Conservation (phyloP, 2,797 vertebrate species). For the Phaenicophaeus curvirostris region DNA sequence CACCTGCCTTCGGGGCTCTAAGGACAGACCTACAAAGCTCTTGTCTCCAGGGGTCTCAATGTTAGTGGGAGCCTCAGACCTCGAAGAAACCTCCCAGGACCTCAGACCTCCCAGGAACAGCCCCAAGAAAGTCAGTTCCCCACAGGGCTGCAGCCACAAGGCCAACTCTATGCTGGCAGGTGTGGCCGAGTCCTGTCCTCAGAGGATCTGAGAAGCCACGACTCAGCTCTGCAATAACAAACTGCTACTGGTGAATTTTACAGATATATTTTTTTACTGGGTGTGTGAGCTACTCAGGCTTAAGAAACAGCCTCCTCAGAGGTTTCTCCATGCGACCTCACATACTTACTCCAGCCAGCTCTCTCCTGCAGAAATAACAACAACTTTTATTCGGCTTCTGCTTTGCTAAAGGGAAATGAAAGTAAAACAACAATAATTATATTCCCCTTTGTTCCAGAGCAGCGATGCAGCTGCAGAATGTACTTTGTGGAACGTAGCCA, state of each 20-base stretch:
- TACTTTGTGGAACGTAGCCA: constrained; percentile 22
- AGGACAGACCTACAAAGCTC: background rate
- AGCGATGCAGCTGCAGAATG: constrained; percentile 46
- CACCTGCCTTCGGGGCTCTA: background rate
- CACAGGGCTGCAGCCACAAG: background rate
- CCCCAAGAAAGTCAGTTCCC: background rate
- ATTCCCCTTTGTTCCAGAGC: constrained; percentile 56
- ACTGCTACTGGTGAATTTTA: background rate
- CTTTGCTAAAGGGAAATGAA: constrained; percentile 42
- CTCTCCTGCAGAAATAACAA: constrained; percentile 18
- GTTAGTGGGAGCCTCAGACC: background rate
- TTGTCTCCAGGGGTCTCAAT: background rate
- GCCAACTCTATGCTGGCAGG: background rate
- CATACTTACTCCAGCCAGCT: background rate
- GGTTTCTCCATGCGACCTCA: background rate
- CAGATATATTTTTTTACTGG: background rate
- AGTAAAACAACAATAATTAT: constrained; percentile 47
- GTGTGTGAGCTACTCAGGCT: background rate
- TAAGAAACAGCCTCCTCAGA: background rate
- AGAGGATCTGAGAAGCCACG: background rate
- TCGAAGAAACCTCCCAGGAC: too few relatives aligned
- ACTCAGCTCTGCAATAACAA: background rate
- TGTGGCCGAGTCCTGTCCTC: background rate
- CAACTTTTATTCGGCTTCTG: background rate
- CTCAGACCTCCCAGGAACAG: background rate